Evolutionary conservation across 2,888 invertebrate species (phyloP), one percentile per base, ranked within the genome.

Genomic region (Dynastes hyllus): DNA sequence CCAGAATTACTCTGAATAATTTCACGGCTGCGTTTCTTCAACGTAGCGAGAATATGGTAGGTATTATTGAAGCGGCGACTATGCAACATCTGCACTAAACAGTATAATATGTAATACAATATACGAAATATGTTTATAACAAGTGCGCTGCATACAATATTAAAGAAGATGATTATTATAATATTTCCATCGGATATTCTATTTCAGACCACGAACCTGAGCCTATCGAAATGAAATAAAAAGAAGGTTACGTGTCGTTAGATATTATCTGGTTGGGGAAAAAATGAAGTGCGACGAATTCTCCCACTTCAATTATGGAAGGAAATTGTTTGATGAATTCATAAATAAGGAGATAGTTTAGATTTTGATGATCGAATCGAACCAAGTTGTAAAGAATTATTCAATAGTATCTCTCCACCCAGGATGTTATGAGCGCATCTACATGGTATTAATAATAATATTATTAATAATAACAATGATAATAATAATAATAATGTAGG

Each of bases 1-100:
- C 84, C 84, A 83, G 84, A 45, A 85, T 85, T 83, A 84, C 84
- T 82, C 83, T 83, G 83, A 84, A 84, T 84, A 85, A 86, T 86
- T 86, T 86, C 85, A 86, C 86, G 86, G 82, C 82, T 82, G 82
- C 81, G 81, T 81, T 83, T 83, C 81, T 82, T 82, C 82, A 58
- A 58, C 22, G 16, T 53, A 53, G 13, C n/a, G 13, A 53, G 53
- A n/a, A 53, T 37, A 11, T 45, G 11, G 8, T 37, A 37, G 11
- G 11, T 45, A 58, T 22, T 22, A 9, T 22, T 16, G 55, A 16
- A 9, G 55, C 55, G 16, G 55, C 55, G 22, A 8, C 55, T 55
- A 4, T 53, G 13, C 55, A 16, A 22, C 22, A 58, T 58, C 22
- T 16, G 55, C 5, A 58, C 16, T 45, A 45, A 45, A 45, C 45